A percentile compares a stretch with the other conserved stretches of the same genome.
Evolutionary conservation across 2,888 invertebrate genomes (phyloP).

Genomic region (Dastarcus helophoroides): DNA sequence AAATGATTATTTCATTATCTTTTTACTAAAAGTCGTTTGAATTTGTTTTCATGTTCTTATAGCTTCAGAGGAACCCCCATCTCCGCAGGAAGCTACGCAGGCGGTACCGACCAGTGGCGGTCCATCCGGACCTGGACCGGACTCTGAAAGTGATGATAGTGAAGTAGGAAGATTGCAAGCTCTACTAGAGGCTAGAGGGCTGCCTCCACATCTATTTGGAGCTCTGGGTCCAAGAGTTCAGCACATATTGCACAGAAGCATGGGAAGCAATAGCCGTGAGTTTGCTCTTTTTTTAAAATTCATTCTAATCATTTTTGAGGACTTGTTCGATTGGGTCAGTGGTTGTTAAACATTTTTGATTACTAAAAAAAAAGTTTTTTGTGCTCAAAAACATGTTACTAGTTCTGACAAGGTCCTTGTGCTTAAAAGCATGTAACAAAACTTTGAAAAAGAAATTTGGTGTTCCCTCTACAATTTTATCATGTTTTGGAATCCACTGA

Average conservation of each 20-base stretch:
- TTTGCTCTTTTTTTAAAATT: conserved; percentile 10
- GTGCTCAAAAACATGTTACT: no score
- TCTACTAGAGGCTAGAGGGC: conserved; percentile 82
- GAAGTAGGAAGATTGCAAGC: conserved; percentile 94
- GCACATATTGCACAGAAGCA: conserved; percentile 85
- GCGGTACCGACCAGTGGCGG: conserved; percentile 32
- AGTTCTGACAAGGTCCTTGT: no score
- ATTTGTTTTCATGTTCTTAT: conserved; percentile 12
- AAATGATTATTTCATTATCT: no score
- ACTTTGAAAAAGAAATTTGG: no score
- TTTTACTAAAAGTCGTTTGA: no score
- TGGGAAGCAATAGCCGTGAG: conserved; percentile 72
- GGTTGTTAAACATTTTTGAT: no score
- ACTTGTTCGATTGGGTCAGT: no score
- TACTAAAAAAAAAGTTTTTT: no score
- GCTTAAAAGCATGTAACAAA: no score
- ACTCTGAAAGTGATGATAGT: conserved; percentile 79
- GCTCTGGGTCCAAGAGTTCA: conserved; percentile 95
- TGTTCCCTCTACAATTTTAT: no score
- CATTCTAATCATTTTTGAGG: conserved; percentile 2
- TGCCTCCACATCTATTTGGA: conserved; percentile 94
- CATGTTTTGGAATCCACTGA: no score
- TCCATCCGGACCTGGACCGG: conserved; percentile 38
- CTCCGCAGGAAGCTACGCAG: conserved; percentile 35
- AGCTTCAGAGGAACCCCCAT: conserved; percentile 35